These are phyloP conservation scores for Nycticorax nycticorax DNA, from an alignment of 2,113 vertebrate genomes.

Conservation along the genomic window DNA sequence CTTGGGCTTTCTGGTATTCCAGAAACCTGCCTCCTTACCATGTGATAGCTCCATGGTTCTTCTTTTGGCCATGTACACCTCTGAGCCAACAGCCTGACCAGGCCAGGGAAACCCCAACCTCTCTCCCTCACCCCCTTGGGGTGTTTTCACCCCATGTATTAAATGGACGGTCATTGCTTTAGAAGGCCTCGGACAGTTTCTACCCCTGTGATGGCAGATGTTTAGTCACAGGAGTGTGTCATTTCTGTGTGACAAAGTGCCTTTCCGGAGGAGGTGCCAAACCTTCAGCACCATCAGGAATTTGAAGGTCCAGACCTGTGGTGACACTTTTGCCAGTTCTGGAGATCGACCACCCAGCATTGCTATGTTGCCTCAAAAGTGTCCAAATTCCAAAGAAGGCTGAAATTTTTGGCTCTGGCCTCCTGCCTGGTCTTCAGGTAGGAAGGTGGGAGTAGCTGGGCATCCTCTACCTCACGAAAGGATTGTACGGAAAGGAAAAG, in stretches of 20 bases:
- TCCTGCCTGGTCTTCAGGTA: neutral
- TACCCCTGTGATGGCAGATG: neutral
- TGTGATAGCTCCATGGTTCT: neutral
- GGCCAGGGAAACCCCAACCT: neutral
- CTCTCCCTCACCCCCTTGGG: neutral
- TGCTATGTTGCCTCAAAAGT: neutral
- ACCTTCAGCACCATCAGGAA: neutral
- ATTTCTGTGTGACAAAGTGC: neutral
- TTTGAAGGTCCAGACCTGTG: neutral
- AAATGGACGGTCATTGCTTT: neutral
- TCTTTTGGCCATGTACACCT: neutral
- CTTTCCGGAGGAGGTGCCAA: neutral
- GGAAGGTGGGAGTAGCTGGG: neutral
- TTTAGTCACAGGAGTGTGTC: neutral
- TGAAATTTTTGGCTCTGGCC: neutral
- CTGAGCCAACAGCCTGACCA: neutral
- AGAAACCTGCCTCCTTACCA: neutral
- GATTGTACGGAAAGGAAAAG: neutral
- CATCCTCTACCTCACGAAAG: neutral
- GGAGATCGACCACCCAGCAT: rapidly evolving
- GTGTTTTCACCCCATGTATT: neutral
- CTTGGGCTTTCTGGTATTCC: neutral
- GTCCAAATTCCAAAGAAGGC: neutral
- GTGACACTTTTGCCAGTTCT: neutral
- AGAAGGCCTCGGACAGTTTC: neutral